Base-by-base conservation (phyloP, 2,888 invertebrate genomes). In the Torymus tubicola region DNA sequence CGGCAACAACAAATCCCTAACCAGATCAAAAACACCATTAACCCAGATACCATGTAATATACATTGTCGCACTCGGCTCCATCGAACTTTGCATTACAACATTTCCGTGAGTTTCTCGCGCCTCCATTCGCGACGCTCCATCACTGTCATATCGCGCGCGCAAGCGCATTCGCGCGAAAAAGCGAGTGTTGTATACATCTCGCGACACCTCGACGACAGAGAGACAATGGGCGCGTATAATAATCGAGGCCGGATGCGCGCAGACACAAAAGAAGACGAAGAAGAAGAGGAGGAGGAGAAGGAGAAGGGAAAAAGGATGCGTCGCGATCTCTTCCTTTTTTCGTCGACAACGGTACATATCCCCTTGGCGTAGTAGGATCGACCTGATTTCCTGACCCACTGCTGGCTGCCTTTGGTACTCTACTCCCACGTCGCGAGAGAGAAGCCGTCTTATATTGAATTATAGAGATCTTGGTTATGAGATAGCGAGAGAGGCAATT, bases 341-440 rank as follows among this genome's bases (percentile, higher is more conserved):
- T 42, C 52, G 21, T 21, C 21, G 52, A 16, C 61, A 60, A 42
- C 18, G 42, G 60, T 71, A 21, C 60, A 50, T 18, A 21, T 42
- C 60, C 60, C 61, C 50, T 50, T 16, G 4, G 31, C 42, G 21
- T 1, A 21, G 2, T 24, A 14, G 52, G 52, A 11, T 16, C 72
- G 63, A 53, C 72, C 72, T 72, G 63, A 72, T 72, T 72, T 72
- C 50, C 72, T 72, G 72, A 72, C 72, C 72, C 72, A 72, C 72
- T 72, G 57, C 42, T 31, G 21, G 14, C 21, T n/a, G 24, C 55
- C 55, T 5, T 13, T 24, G 68, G 57, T 14, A 64, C 14, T 31
- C 14, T 31, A 13, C 55, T 14, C 13, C 55, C 14, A 68, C 14
- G 13, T 21, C 18, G 5, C 53, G 16, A 53, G 4, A 53, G 4